Percentiles rank a stretch among this genome's conserved stretches.
These are phyloP conservation scores for Tangara arthus DNA, from an alignment of 2,797 vertebrate genomes.

Conservation along the genomic window DNA sequence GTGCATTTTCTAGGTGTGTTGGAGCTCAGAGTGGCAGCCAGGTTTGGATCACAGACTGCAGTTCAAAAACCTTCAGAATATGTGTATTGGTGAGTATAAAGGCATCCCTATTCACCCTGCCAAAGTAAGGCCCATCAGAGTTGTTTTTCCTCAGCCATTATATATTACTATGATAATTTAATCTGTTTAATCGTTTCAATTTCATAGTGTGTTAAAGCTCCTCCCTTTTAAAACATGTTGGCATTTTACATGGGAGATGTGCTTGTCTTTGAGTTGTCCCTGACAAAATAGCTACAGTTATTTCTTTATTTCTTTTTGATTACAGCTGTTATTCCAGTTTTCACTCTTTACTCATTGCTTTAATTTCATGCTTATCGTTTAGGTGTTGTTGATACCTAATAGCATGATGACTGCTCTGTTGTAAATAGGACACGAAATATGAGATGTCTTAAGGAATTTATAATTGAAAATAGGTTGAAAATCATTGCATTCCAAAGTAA, in stretches of 20 bases:
- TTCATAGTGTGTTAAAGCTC: neutral
- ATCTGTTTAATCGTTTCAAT: neutral
- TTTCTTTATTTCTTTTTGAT: neutral
- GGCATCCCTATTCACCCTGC: neutral
- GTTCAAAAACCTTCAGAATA: neutral
- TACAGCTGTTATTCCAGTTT: neutral
- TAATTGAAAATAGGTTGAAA: neutral
- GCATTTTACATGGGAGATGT: neutral
- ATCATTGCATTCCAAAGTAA: neutral
- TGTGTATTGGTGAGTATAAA: neutral
- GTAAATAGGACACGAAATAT: neutral
- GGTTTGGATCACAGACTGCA: neutral
- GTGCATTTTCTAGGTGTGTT: neutral
- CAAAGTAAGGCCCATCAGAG: neutral
- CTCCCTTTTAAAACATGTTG: neutral
- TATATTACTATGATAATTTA: neutral
- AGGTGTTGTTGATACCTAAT: neutral
- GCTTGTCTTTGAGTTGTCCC: neutral
- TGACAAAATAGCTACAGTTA: neutral
- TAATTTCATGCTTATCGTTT: neutral
- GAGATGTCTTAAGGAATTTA: neutral
- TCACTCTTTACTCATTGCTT: neutral
- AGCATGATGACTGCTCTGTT: neutral
- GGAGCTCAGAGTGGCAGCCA: neutral
- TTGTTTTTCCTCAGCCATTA: neutral